Evolutionary conservation across 1,140 invertebrate genomes (phyloP).

Genomic region (Drosophila miranda): DNA sequence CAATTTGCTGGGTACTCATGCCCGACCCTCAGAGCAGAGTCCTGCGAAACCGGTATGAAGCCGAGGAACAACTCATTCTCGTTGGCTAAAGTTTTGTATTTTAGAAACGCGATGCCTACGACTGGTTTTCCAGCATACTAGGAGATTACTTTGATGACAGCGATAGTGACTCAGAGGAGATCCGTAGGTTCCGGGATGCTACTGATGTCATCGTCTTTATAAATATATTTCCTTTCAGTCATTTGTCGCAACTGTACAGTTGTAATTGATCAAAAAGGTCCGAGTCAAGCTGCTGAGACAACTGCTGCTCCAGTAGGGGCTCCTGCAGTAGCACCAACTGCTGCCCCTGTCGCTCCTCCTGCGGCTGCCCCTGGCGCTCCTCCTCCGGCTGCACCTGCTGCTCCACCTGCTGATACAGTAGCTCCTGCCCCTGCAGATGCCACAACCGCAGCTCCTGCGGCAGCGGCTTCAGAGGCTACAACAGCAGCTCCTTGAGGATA

Average conservation of each 20-base stretch:
- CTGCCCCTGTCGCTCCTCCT: conserved; percentile 1
- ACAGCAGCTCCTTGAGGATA: neutral
- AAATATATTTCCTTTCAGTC: conserved; percentile 26
- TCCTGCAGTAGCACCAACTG: neutral
- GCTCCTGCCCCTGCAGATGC: neutral
- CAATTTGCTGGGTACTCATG: conserved; percentile 1
- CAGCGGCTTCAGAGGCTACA: neutral
- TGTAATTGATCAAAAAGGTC: conserved; percentile 23
- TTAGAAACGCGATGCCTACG: conserved; percentile 30
- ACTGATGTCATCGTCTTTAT: neutral
- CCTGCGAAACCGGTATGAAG: conserved; percentile 25
- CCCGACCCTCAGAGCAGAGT: conserved; percentile 14
- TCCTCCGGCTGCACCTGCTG: neutral
- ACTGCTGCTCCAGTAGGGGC: neutral
- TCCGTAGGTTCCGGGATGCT: conserved; percentile 24
- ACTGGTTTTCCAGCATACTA: conserved; percentile 39
- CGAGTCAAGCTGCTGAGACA: conserved; percentile 1
- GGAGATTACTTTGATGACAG: conserved; percentile 25
- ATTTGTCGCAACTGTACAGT: conserved; percentile 64
- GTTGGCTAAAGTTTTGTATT: neutral
- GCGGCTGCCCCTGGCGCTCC: neutral
- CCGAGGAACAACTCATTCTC: no score
- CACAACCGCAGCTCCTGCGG: neutral
- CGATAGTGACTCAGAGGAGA: conserved; percentile 34
- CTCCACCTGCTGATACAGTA: neutral